Evolutionary conservation across 2,113 vertebrate genomes (phyloP), one percentile per base, ranked within the genome.

Genomic region (Anolis carolinensis): DNA sequence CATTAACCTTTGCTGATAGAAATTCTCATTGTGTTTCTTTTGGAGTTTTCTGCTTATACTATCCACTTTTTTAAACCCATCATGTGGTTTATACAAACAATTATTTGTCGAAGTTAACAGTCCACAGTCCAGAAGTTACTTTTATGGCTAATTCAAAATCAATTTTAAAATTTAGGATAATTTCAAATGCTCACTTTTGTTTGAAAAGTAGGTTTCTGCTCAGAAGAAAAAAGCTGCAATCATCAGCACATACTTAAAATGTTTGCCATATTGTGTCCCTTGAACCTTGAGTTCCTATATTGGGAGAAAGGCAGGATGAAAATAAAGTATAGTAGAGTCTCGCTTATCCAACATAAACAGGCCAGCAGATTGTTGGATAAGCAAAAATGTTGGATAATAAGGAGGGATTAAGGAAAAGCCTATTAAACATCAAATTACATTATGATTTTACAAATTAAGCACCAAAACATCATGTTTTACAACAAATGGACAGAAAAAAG

Each of bases 121-220:
- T 81, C 87, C 86, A 68, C 52, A 76, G 1, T 10, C 20, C 2
- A 1, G 81, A 90, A 87, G 71, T 6, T 91, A 86, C 14, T 59
- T 59, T 59, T 59, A 59, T 59, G 55, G 3, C 13, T 1, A 59
- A 59, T 59, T 11, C 13, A 13, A 59, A 59, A 18, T 14, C 55
- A 59, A 2, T 59, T 59, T 4, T 59, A 4, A 59, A 59, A 59
- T 44, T 82, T 14, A 70, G 80, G n/a, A 52, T 18, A 32, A 23
- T 32, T 70, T 70, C 65, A 82, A 71, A 32, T 32, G n/a, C n/a
- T 32, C 10, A 72, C 71, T 72, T 21, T 72, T 21, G 34, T 72
- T 21, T 36, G 11, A 1, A 3, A 36, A 10, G 27, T 1, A 36
- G 9, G 18, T 48, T 84, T 32, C 27, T 63, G 72, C 44, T 75